These are phyloP conservation scores for Busseola fusca DNA, from an alignment of 2,888 invertebrate species.

Conservation along the genomic window DNA sequence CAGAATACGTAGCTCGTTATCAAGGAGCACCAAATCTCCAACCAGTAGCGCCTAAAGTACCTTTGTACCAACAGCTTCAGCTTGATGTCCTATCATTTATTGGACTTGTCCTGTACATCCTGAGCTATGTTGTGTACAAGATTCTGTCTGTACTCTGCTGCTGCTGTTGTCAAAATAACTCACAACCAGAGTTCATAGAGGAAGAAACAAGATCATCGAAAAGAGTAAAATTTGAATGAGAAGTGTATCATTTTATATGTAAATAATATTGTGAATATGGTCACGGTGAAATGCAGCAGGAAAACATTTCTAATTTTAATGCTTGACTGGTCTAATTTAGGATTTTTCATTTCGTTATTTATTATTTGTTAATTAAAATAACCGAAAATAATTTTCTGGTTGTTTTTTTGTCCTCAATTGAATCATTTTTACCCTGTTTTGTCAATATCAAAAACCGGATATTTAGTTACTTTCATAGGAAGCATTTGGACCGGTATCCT, in stretches of 20 bases:
- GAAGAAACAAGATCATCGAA: conserved; percentile 74
- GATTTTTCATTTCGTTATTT: conserved; percentile 40
- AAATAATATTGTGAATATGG: neutral
- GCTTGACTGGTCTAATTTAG: conserved; percentile 26
- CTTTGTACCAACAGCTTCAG: conserved; percentile 81
- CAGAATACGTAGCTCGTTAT: conserved; percentile 88
- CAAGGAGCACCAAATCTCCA: conserved; percentile 81
- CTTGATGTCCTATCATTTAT: conserved; percentile 82
- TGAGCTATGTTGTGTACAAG: conserved; percentile 76
- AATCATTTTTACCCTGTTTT: neutral
- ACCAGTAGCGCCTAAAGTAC: conserved; percentile 75
- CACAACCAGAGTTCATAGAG: conserved; percentile 63
- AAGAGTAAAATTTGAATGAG: conserved; percentile 85
- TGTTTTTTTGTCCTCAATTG: neutral
- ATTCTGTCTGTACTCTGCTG: conserved; percentile 78
- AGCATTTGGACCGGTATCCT: neutral
- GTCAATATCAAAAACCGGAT: neutral
- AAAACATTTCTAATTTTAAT: conserved; percentile 28
- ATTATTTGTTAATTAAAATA: conserved; percentile 46
- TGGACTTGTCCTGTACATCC: conserved; percentile 76
- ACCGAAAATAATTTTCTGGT: neutral
- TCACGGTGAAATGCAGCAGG: conserved; percentile 12
- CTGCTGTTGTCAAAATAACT: conserved; percentile 74
- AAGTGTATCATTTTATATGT: neutral
- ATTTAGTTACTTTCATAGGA: neutral